phyloP scores from a whole-genome alignment of 2,797 vertebrate species.

The Chromobotia macracanthus region DNA sequence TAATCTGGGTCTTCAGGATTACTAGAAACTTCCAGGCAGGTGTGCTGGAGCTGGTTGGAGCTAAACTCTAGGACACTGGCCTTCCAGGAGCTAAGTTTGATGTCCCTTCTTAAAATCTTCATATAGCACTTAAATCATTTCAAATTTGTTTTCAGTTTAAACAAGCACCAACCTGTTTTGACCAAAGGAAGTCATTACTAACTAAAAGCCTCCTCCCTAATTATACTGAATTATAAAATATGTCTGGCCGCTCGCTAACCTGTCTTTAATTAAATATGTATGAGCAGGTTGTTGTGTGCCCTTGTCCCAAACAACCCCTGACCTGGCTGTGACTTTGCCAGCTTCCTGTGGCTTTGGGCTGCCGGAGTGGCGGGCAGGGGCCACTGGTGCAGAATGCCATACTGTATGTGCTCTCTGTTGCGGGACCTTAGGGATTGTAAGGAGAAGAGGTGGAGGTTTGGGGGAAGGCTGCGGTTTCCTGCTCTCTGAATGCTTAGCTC shows the following conservation, averaged over 20 bases:
- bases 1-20: no score
- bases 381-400: conserved; percentile 62
- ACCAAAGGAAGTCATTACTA: conserved; percentile 42
- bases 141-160: background rate
- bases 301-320: conserved; percentile 44
- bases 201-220: conserved; percentile 45
- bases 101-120: background rate
- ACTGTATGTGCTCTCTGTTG: conserved; percentile 69
- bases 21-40: no score
- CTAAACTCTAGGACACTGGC: no score
- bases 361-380: conserved; percentile 63
- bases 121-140: conserved; percentile 8
- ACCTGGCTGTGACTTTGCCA: conserved; percentile 58
- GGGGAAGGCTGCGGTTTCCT: conserved; percentile 81
- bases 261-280: conserved; percentile 52
- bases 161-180: background rate
- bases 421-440: conserved; percentile 61
- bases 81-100: no score
- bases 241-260: conserved; percentile 14
- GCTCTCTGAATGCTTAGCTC: conserved; percentile 78
- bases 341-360: conserved; percentile 61
- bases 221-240: conserved; percentile 49
- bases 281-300: conserved; percentile 39
- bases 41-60: no score
- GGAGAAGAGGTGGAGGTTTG: conserved; percentile 59